Evolutionary conservation across 2,113 vertebrate species (phyloP).

Genomic region (Rhombomys opimus): DNA sequence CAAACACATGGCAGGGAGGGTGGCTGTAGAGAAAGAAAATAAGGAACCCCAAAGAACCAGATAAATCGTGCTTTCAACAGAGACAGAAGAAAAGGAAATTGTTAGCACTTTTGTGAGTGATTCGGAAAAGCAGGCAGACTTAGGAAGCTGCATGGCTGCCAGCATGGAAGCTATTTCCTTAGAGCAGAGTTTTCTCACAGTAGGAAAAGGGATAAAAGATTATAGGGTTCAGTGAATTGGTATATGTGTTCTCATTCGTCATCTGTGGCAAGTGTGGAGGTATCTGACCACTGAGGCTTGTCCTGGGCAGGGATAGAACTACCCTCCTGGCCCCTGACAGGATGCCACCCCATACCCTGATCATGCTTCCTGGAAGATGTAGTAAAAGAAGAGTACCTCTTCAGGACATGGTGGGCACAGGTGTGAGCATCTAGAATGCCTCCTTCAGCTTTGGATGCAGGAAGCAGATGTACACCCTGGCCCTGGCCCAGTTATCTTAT

Average conservation of each 20-base stretch:
- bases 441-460: not conserved
- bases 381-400: not conserved
- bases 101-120: not conserved
- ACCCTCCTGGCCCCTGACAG: not conserved
- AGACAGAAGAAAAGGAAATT: not conserved
- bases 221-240: not conserved
- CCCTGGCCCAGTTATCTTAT: not conserved
- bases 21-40: not conserved
- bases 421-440: not conserved
- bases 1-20: not conserved
- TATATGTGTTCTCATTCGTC: fast-evolving
- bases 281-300: not conserved
- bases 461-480: fast-evolving
- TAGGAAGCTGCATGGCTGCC: not conserved
- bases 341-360: not conserved
- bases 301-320: not conserved
- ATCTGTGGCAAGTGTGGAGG: not conserved
- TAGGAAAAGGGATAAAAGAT: not conserved
- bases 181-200: not conserved
- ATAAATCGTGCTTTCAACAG: not conserved
- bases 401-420: not conserved
- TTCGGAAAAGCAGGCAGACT: not conserved
- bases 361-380: not conserved
- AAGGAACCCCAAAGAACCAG: not conserved
- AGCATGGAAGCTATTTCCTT: not conserved